Evolutionary conservation across 2,888 invertebrate genomes (phyloP).

Genomic region (Sylvicola cinctus): DNA sequence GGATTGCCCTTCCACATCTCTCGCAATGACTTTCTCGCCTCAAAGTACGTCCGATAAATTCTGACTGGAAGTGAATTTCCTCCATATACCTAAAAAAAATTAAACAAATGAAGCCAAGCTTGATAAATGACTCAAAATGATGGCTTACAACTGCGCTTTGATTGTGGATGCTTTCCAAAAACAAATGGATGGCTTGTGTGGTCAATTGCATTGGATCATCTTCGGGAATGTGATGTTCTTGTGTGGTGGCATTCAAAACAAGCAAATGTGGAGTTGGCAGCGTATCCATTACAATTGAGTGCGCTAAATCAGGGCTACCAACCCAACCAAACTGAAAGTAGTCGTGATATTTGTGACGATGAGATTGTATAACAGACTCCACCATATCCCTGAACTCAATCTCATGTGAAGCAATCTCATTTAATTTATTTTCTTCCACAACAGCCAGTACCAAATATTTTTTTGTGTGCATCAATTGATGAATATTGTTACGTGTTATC

Average conservation of each 20-base stretch:
- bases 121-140: neutral
- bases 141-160: slow-evolving; percentile 48
- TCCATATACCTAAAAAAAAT: slow-evolving; percentile 51
- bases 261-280: slow-evolving; percentile 67
- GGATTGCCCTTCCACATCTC: slow-evolving; percentile 90
- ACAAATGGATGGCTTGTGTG: slow-evolving; percentile 32
- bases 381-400: slow-evolving; percentile 67
- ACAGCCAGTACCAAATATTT: slow-evolving; percentile 77
- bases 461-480: slow-evolving; percentile 62
- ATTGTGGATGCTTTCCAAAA: slow-evolving; percentile 35
- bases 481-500: slow-evolving; percentile 52
- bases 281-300: slow-evolving; percentile 79
- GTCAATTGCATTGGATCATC: slow-evolving; percentile 66
- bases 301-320: slow-evolving; percentile 72
- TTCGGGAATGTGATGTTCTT: slow-evolving; percentile 80
- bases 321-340: slow-evolving; percentile 90
- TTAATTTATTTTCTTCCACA: slow-evolving; percentile 70
- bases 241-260: slow-evolving; percentile 79
- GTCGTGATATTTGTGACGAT: slow-evolving; percentile 59
- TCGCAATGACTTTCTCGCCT: slow-evolving; percentile 53
- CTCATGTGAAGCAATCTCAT: slow-evolving; percentile 61
- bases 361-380: slow-evolving; percentile 51
- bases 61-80: slow-evolving; percentile 62
- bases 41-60: slow-evolving; percentile 62
- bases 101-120: too few species aligned